Evolutionary conservation across 2,888 invertebrate genomes (phyloP), one percentile per base, ranked within the genome.

Genomic region (Calephelis perditalis): DNA sequence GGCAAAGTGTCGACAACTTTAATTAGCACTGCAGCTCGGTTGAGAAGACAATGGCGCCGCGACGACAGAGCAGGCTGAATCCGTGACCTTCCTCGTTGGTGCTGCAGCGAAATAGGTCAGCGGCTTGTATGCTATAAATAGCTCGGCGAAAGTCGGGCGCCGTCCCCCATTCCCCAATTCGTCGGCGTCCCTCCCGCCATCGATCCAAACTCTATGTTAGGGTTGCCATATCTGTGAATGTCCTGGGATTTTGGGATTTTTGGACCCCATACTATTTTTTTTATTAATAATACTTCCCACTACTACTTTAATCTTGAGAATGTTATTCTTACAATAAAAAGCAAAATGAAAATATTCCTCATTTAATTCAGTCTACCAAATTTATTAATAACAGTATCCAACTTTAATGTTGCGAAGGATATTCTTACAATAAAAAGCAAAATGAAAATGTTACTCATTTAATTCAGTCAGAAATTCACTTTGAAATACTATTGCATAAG

Each of bases 71-170:
- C 80, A 75, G 83, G 82, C 85, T 82, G 85, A 81, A 88, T 85
- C 88, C 88, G 86, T 90, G 90, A 90, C 89, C 90, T 89, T 90
- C 89, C 86, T 81, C 79, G 80, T 77, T 70, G 82, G 83, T 80
- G 82, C 84, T 87, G 87, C 89, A 87, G 84, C 82, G 80, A 90
- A 88, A 87, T 90, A 86, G 89, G 90, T 90, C 90, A 89, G 88
- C 88, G 87, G 89, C 88, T 87, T 86, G 82, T 85, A 84, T 84
- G 84, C 87, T 90, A 89, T 88, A 88, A 89, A 90, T 90, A 90
- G 90, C 89, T 84, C 80, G 86, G 86, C 78, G 85, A 87, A 88
- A 88, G 88, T 87, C 86, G 86, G 86, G 84, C 86, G 84, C 82
- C 85, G 79, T 79, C 74, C 84, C 86, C 82, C 84, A 78, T 81